A percentile compares a stretch with the other conserved stretches of the same genome.
Evolutionary conservation across 2,888 invertebrate species (phyloP).

Genomic region (Zygogramma bicolorata): DNA sequence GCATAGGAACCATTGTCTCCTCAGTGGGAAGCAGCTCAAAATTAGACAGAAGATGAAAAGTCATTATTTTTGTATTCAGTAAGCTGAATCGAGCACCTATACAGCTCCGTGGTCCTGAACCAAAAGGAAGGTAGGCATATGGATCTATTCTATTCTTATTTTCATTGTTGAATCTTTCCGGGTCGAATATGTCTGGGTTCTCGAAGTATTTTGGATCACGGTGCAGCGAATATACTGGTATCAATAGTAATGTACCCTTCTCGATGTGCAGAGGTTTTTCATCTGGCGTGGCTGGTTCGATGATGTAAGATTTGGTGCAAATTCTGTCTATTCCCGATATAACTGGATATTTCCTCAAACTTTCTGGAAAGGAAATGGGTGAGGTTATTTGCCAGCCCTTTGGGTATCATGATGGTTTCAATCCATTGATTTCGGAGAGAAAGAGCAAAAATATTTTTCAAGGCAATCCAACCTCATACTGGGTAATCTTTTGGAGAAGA

Average conservation of each 20-base stretch:
- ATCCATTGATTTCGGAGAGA: too few relatives aligned
- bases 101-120: slow-evolving; percentile 48
- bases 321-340: slow-evolving; percentile 63
- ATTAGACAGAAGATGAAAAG: not conserved
- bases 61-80: slow-evolving; percentile 37
- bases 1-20: slow-evolving; percentile 54
- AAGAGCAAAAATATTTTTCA: too few relatives aligned
- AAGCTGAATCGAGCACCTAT: not conserved
- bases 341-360: slow-evolving; percentile 67
- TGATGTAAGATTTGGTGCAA: slow-evolving; percentile 67
- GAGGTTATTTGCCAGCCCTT: too few relatives aligned
- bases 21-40: slow-evolving; percentile 48
- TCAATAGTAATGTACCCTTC: slow-evolving; percentile 54
- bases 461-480: too few relatives aligned
- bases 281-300: slow-evolving; percentile 44
- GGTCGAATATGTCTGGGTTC: slow-evolving; percentile 58
- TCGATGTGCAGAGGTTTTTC: slow-evolving; percentile 49
- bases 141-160: slow-evolving; percentile 64
- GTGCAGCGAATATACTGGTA: slow-evolving; percentile 52
- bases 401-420: too few relatives aligned
- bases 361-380: slow-evolving; percentile 62
- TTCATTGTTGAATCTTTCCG: slow-evolving; percentile 58
- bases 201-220: slow-evolving; percentile 53
- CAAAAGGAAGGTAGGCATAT: slow-evolving; percentile 60
- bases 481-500: too few relatives aligned